phyloP scores from a whole-genome alignment of 2,113 vertebrate species.

The Brachyistius frenatus region DNA sequence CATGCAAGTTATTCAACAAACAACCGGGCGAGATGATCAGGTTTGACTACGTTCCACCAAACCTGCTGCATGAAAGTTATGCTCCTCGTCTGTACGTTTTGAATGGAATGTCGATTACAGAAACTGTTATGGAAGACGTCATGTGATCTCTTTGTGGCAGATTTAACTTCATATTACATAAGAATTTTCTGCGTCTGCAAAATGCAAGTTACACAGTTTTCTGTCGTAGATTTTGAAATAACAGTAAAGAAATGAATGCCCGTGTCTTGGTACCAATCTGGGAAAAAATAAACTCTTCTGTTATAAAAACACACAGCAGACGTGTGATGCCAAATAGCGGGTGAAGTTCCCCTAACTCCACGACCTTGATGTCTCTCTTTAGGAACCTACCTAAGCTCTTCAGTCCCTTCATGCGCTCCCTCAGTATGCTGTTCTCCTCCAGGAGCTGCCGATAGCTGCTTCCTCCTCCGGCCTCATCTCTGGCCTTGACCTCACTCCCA shows the following conservation, averaged over 20 bases:
- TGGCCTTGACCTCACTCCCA: slow-evolving; percentile 85
- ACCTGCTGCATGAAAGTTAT: background rate
- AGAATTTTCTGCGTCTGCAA: background rate
- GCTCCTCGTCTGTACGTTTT: slow-evolving; percentile 1
- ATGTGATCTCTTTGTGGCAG: background rate
- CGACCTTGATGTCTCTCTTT: slow-evolving; percentile 1
- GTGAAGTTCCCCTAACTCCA: background rate
- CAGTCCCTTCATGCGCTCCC: slow-evolving; percentile 96
- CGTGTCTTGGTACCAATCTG: background rate
- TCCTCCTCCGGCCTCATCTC: slow-evolving; percentile 79
- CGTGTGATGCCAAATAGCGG: slow-evolving; percentile 2
- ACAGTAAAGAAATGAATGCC: background rate
- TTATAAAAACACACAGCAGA: background rate
- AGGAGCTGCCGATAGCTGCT: slow-evolving; percentile 90
- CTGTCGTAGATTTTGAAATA: background rate
- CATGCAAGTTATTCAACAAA: slow-evolving; percentile 15
- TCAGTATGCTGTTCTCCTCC: slow-evolving; percentile 92
- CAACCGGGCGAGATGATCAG: slow-evolving; percentile 27
- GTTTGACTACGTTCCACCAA: slow-evolving; percentile 53
- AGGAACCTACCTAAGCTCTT: slow-evolving; percentile 91
- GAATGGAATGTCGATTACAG: background rate
- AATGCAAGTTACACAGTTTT: background rate
- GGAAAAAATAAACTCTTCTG: background rate
- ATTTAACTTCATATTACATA: background rate
- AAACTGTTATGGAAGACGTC: background rate